Evolutionary conservation across 2,888 invertebrate species (phyloP).

Genomic region (Andricus curvator): DNA sequence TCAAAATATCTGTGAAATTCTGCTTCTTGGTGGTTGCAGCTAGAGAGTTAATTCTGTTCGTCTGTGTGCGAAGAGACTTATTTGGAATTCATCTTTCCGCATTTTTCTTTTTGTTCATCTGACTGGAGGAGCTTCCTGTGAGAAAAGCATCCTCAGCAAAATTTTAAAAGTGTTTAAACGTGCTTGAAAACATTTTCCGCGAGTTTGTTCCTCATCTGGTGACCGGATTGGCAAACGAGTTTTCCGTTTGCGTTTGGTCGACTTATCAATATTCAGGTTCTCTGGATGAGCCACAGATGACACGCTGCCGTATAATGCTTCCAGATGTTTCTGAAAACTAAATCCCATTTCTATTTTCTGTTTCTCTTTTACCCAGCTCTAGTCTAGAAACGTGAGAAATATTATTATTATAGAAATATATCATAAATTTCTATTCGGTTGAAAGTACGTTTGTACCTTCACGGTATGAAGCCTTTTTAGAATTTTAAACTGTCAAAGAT

Average conservation of each 20-base stretch:
- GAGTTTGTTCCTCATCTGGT: not conserved
- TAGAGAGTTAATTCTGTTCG: no score
- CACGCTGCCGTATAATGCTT: not conserved
- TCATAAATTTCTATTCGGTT: not conserved
- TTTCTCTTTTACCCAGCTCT: not conserved
- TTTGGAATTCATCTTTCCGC: not conserved
- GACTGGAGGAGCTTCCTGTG: not conserved
- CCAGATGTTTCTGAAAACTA: not conserved
- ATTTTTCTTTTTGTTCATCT: not conserved
- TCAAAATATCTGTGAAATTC: no score
- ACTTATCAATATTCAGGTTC: not conserved
- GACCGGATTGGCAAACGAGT: not conserved
- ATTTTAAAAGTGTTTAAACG: not conserved
- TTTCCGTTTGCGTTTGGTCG: not conserved
- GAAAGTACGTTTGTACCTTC: not conserved
- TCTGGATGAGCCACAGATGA: not conserved
- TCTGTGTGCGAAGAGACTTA: not conserved
- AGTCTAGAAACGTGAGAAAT: not conserved
- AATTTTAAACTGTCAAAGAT: not conserved
- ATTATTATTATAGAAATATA: not conserved
- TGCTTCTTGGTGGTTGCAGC: no score
- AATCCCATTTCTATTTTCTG: not conserved
- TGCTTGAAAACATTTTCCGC: not conserved
- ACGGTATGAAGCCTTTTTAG: not conserved
- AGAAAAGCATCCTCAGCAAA: not conserved